phyloP scores from a whole-genome alignment of 1,140 invertebrate genomes.

The Aleiodes sp. region DNA sequence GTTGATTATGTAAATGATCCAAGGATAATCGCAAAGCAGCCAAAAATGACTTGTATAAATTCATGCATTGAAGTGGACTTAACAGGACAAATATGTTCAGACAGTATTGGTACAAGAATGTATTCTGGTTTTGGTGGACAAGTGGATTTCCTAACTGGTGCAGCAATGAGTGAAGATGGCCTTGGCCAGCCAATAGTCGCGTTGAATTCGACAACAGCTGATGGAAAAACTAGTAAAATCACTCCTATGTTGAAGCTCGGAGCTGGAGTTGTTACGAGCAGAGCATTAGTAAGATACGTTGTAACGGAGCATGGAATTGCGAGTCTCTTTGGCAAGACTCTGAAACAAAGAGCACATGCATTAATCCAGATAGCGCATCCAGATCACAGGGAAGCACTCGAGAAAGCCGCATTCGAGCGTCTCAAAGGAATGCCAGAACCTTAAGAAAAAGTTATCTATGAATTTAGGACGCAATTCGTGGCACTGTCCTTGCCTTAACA shows the following conservation, averaged over 20 bases:
- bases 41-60: constrained; percentile 95
- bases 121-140: constrained; percentile 95
- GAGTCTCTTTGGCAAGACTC: constrained; percentile 87
- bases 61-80: constrained; percentile 96
- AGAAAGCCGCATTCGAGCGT: constrained; percentile 89
- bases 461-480: background rate
- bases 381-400: constrained; percentile 83
- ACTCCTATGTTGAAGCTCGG: constrained; percentile 86
- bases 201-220: constrained; percentile 84
- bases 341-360: constrained; percentile 88
- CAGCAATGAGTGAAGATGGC: constrained; percentile 88
- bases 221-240: constrained; percentile 87
- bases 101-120: constrained; percentile 91
- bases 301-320: constrained; percentile 95
- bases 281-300: constrained; percentile 88
- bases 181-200: constrained; percentile 94
- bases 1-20: constrained; percentile 89
- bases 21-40: constrained; percentile 82
- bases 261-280: constrained; percentile 91
- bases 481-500: background rate
- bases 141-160: constrained; percentile 95
- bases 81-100: constrained; percentile 92
- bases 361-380: constrained; percentile 93
- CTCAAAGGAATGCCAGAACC: constrained; percentile 84
- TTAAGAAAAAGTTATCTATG: constrained; percentile 15